Percentiles rank a stretch among this genome's conserved stretches.
Conservation (phyloP, 1,140 invertebrate species). For the Drosophila neocordata region DNA sequence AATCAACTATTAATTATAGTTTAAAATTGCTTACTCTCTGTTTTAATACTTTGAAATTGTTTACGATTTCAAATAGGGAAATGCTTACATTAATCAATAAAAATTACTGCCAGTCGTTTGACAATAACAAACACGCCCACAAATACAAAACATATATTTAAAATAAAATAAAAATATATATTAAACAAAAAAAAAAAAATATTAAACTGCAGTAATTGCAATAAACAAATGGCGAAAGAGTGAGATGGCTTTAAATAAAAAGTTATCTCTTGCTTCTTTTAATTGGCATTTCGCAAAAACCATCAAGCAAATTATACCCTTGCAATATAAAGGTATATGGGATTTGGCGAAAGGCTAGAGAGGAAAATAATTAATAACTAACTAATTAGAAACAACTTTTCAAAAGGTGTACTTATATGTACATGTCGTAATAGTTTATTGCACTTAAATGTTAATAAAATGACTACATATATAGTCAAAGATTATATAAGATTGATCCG, state of each 20-base stretch:
- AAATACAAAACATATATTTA: neutral
- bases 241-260: neutral
- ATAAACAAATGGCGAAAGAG: neutral
- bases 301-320: neutral
- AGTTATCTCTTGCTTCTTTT: neutral
- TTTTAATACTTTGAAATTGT: conserved; percentile 38
- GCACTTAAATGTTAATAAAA: no score
- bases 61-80: conserved; percentile 44
- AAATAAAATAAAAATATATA: neutral
- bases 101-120: conserved; percentile 43
- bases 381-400: no score
- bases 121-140: conserved; percentile 54
- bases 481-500: no score
- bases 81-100: conserved; percentile 54
- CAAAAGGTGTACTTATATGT: no score
- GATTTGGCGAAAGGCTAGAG: neutral
- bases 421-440: no score
- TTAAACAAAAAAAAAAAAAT: neutral
- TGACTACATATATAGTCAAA: no score
- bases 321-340: neutral
- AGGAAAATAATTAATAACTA: neutral
- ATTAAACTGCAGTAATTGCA: neutral
- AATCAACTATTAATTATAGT: conserved; percentile 44
- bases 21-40: conserved; percentile 6
- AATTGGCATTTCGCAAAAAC: neutral